Evolutionary conservation across 2,888 invertebrate species (phyloP), one percentile per base, ranked within the genome.

Genomic region (Stenurella melanura): DNA sequence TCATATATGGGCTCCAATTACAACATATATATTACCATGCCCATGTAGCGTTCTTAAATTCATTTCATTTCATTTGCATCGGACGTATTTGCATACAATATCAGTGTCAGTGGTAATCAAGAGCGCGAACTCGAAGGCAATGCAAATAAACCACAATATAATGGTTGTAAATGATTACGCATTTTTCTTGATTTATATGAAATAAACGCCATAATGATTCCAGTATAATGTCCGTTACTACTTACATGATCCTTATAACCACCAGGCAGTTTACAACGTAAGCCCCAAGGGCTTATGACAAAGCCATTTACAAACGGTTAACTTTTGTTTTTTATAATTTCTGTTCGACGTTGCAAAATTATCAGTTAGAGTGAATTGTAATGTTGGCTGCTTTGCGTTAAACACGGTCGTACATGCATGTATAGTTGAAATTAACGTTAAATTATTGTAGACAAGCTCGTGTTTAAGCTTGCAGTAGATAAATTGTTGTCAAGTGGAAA

Each of bases 281-380:
- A 57, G 21, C 21, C 64, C n/a, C 11, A 18, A 5, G 17, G 38
- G 64, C 64, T n/a, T 12, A 64, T 17, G 10, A 34, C 38, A 64
- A 64, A 42, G 64, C 64, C 38, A 64, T 64, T 64, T 64, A 64
- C 42, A 42, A 64, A 64, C 42, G 64, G 64, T 19, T 38, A 19
- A 19, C 30, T 61, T 60, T 30, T 61, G n/a, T 61, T 61, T 61
- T 61, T 64, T 38, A 17, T 34, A 38, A 1, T 64, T 11, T 18
- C 18, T 12, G 30, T 12, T 30, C 64, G 12, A 21, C 18, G 19
- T 58, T 19, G 58, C n/a, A 34, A 42, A 64, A 64, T 64, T 64
- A 42, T 64, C 38, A 17, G 38, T 34, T 64, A n/a, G 38, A 34
- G 18, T 2, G 54, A 15, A 54, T 54, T 1, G 64, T 30, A 15